phyloP scores from a whole-genome alignment of 2,113 vertebrate species.

The Eubucco bourcierii region DNA sequence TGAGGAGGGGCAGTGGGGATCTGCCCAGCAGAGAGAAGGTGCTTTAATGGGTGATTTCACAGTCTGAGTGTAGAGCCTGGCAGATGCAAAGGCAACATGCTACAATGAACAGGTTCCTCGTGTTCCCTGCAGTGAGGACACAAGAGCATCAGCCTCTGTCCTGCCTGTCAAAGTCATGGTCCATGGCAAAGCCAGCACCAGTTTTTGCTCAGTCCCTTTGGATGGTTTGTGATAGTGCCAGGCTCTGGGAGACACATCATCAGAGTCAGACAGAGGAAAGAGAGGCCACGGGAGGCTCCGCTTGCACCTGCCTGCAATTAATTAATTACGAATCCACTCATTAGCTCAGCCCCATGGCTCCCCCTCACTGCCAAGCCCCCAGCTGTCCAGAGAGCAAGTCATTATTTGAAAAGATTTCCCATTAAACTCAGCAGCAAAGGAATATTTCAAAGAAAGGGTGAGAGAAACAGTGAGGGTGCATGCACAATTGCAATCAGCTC shows the following conservation, averaged over 20 bases:
- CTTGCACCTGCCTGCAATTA: slow-evolving; percentile 65
- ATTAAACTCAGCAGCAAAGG: slow-evolving; percentile 7
- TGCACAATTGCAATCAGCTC: not conserved
- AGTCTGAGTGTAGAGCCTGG: not conserved
- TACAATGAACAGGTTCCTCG: not conserved
- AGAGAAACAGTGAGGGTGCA: not conserved
- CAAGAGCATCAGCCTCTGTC: not conserved
- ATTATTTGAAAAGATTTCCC: slow-evolving; percentile 43
- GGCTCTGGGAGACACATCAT: not conserved
- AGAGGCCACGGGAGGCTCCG: not conserved
- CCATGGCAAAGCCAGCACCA: not conserved
- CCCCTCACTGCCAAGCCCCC: slow-evolving; percentile 28
- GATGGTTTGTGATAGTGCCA: not conserved
- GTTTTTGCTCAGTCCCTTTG: not conserved
- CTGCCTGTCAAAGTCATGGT: not conserved
- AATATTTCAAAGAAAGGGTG: slow-evolving; percentile 6
- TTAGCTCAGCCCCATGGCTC: slow-evolving; percentile 45
- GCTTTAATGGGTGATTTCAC: not conserved
- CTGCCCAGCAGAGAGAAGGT: not conserved
- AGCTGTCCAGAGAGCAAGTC: slow-evolving; percentile 36
- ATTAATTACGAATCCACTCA: slow-evolving; percentile 61
- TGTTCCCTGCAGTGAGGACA: not conserved
- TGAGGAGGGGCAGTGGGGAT: not conserved
- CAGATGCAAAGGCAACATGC: not conserved
- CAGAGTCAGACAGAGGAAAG: not conserved